Evolutionary conservation across 2,888 invertebrate genomes (phyloP).

Genomic region (Atrina japonica): DNA sequence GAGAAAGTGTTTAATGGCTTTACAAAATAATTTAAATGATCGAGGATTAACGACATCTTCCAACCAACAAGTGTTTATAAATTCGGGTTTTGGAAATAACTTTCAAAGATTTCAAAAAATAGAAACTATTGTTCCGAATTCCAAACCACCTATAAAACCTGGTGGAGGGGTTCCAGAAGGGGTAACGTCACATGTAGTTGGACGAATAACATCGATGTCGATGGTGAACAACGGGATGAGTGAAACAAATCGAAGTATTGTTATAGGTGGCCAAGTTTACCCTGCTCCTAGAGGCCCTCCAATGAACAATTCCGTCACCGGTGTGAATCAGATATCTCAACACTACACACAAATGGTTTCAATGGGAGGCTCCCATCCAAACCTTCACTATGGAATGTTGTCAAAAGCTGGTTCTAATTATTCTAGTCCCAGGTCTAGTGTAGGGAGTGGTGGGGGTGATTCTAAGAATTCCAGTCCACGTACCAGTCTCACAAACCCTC

Average conservation of each 20-base stretch:
- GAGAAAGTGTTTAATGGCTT: conserved; percentile 2
- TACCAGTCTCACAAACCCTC: conserved; percentile 67
- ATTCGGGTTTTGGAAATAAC: background rate
- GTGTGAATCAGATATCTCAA: conserved; percentile 35
- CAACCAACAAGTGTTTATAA: too few species aligned
- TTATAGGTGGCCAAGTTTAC: conserved; percentile 63
- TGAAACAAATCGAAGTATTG: conserved; percentile 56
- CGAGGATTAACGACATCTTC: too few species aligned
- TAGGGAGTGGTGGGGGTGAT: conserved; percentile 71
- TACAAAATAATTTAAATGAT: conserved; percentile 3
- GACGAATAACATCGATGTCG: background rate
- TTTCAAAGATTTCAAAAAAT: conserved; percentile 18
- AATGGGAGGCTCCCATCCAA: conserved; percentile 49
- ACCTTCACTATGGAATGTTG: conserved; percentile 37
- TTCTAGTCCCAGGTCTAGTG: conserved; percentile 79
- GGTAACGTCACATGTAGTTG: background rate
- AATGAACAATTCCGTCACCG: conserved; percentile 7
- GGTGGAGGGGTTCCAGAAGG: conserved; percentile 8
- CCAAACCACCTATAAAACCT: conserved; percentile 20
- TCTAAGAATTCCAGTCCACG: conserved; percentile 75
- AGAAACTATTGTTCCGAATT: conserved; percentile 11
- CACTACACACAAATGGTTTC: conserved; percentile 23
- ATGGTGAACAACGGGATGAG: conserved; percentile 20
- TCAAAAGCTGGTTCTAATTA: conserved; percentile 53
- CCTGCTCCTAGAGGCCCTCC: conserved; percentile 54